These are phyloP conservation scores for Raja brachyura DNA, from an alignment of 2,113 vertebrate genomes.

Conservation along the genomic window DNA sequence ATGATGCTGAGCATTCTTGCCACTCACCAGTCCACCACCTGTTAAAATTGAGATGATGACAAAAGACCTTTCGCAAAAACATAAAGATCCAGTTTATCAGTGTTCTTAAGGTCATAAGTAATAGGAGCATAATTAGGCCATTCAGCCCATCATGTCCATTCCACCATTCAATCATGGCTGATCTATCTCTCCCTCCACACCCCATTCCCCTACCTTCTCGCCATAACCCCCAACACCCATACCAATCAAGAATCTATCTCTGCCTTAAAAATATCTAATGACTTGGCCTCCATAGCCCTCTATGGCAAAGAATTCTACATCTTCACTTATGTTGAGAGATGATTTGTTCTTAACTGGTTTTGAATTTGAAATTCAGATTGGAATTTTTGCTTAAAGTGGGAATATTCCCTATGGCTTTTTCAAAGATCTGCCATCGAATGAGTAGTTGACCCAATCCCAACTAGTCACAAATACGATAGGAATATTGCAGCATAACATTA, in stretches of 20 bases:
- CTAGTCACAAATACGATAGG: background rate
- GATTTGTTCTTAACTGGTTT: background rate
- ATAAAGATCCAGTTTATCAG: background rate
- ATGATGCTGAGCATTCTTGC: constrained; percentile 81
- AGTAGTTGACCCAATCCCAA: background rate
- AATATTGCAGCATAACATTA: background rate
- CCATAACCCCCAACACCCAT: too few species aligned
- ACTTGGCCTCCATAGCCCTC: too few species aligned
- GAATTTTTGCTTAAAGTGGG: background rate
- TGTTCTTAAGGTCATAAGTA: too few species aligned
- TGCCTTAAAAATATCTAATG: too few species aligned
- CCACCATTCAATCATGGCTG: too few species aligned
- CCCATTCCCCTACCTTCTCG: too few species aligned
- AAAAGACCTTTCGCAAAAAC: background rate
- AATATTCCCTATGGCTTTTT: background rate
- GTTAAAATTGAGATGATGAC: constrained; percentile 35
- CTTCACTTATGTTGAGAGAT: background rate
- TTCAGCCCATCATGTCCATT: too few species aligned
- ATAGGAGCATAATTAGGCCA: too few species aligned
- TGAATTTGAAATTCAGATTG: background rate
- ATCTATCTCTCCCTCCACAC: too few species aligned
- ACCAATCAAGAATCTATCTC: too few species aligned
- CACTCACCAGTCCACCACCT: constrained; percentile 97
- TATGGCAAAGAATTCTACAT: too few species aligned
- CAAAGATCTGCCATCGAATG: background rate